Evolutionary conservation across 1,140 invertebrate species (phyloP), one percentile per base, ranked within the genome.

Genomic region (Drosophila equinoxialis): DNA sequence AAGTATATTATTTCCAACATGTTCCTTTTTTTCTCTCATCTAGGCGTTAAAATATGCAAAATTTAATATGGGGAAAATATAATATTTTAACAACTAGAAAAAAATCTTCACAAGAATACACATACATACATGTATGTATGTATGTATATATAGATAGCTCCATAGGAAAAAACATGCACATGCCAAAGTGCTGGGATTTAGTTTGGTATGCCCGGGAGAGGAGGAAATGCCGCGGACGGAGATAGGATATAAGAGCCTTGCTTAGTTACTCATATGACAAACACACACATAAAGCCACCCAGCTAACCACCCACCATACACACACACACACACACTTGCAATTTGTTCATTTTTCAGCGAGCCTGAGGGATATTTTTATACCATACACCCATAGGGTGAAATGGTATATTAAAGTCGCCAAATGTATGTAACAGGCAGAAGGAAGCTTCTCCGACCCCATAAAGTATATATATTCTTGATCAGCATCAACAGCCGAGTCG

Each of bases 101-200:
- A 69, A 76, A 60, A 60, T 23, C 23, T 20, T 17, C 10, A 51
- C 33, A 70, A 74, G 66, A 68, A 75, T 68, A 62, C 7, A 62
- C 23, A 45, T 13, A 30, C 33, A 35, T 58, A 17, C 3, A 58
- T 35, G 1, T 35, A 30, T 30, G 6, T 30, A 30, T 30, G n/a
- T n/a, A n/a, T n/a, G n/a, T n/a, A 6, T 30, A 6, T 6, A 6
- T 30, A 30, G 30, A 30, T 30, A 30, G 0, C 30, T 30, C 30
- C 6, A 81, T 81, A 71, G 59, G 71, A 60, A 71, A 79, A 69
- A 81, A 81, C 72, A 67, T 42, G 57, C 55, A 65, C 51, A 45
- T 71, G 69, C 35, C 55, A 69, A 77, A 83, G 84, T 74, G 84
- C 73, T 63, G 63, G 65, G 73, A 87, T 57, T 87, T 83, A 61